A percentile compares a stretch with the other conserved stretches of the same genome.
phyloP scores from a whole-genome alignment of 64 coral and sea anemone genomes.

The Anthopleura sola region DNA sequence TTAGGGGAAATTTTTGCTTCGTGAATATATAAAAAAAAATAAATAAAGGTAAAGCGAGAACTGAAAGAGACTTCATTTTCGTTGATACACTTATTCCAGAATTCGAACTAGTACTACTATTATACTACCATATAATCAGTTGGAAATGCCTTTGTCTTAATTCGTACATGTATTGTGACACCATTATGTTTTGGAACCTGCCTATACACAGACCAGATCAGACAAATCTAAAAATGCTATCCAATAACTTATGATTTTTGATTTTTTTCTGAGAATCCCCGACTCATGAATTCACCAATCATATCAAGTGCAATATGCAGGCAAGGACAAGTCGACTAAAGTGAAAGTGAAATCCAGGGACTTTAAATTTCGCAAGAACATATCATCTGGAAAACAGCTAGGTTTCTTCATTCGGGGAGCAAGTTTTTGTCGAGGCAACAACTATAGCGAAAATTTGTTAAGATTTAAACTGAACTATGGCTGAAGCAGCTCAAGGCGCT shows the following conservation, averaged over 20 bases:
- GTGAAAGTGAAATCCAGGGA: not conserved
- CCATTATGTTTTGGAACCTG: not conserved
- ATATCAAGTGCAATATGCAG: not conserved
- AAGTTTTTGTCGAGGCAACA: not conserved
- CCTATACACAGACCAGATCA: not conserved
- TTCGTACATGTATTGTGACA: not conserved
- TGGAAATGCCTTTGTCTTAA: no score
- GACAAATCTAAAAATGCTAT: not conserved
- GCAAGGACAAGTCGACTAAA: not conserved
- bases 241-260: not conserved
- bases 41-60: no score
- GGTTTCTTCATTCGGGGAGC: not conserved
- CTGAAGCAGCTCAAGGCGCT: not conserved
- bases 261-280: not conserved
- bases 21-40: no score
- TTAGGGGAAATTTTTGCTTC: not conserved
- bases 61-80: no score
- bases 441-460: not conserved
- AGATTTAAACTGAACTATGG: not conserved
- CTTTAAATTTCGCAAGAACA: not conserved
- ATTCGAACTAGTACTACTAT: no score
- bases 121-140: no score
- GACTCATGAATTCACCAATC: not conserved
- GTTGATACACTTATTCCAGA: no score
- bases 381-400: not conserved